These are phyloP conservation scores for Thymallus thymallus DNA, from an alignment of 2,113 vertebrate genomes.

Conservation along the genomic window DNA sequence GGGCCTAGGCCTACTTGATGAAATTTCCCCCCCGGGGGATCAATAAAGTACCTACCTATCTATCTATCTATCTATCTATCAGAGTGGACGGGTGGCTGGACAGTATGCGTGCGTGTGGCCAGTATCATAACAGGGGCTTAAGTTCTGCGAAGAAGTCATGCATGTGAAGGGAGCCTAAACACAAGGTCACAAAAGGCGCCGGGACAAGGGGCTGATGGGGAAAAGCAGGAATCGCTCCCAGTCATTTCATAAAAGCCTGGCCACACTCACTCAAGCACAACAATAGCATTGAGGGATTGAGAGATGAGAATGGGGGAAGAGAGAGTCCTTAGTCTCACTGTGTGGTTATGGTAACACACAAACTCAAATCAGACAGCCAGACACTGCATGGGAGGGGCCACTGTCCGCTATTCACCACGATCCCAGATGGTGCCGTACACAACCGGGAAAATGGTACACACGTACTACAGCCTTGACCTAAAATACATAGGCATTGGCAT, in stretches of 20 bases:
- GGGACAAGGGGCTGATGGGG: conserved; percentile 49
- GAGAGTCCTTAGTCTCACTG: conserved; percentile 5
- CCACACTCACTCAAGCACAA: background rate
- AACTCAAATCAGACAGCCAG: background rate
- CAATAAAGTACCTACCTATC: too few relatives aligned
- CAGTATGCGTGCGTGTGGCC: conserved; percentile 17
- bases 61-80: too few relatives aligned
- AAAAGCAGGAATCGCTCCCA: conserved; percentile 49
- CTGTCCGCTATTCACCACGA: background rate
- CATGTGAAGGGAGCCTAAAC: conserved; percentile 66
- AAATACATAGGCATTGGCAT: background rate
- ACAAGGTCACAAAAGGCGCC: conserved; percentile 61
- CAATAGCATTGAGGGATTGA: background rate
- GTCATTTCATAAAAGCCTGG: conserved; percentile 65
- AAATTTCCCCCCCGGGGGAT: too few relatives aligned
- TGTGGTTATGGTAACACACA: background rate
- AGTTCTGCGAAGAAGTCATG: conserved; percentile 67
- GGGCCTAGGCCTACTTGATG: too few relatives aligned
- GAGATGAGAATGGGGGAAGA: background rate
- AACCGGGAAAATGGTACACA: background rate
- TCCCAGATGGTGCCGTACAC: background rate
- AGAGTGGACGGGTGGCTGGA: conserved; percentile 17
- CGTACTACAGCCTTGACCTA: background rate
- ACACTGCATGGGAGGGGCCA: background rate
- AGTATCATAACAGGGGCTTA: conserved; percentile 42